Percentiles rank a stretch among this genome's conserved stretches.
These are phyloP conservation scores for Blennius ocellaris DNA, from an alignment of 2,113 vertebrate genomes.

Conservation along the genomic window DNA sequence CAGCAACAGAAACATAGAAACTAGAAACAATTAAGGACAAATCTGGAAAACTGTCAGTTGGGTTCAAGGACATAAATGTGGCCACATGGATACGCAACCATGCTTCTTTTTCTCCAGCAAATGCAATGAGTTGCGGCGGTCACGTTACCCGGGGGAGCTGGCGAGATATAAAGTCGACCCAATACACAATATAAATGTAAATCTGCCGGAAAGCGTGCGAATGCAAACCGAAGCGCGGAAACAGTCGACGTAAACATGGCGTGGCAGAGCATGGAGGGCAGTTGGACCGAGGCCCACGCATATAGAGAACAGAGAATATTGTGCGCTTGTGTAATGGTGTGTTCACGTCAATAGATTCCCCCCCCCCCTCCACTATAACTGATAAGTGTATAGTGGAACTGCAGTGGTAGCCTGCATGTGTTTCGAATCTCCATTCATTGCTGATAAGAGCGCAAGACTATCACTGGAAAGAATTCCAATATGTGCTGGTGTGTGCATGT, in stretches of 20 bases:
- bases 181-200: conserved; percentile 68
- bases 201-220: conserved; percentile 19
- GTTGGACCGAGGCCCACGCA: background rate
- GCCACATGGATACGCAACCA: conserved; percentile 2
- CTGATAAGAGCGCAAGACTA: background rate
- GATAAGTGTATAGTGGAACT: background rate
- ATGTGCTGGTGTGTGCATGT: background rate
- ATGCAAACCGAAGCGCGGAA: conserved; percentile 15
- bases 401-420: conserved; percentile 7
- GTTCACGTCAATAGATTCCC: background rate
- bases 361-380: background rate
- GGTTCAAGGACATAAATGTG: background rate
- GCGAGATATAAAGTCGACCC: conserved; percentile 8
- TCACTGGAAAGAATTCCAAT: conserved; percentile 5
- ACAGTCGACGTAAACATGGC: background rate
- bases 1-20: conserved; percentile 58
- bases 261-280: conserved; percentile 7
- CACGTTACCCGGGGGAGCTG: background rate
- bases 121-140: conserved; percentile 16
- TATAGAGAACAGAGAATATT: background rate
- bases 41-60: background rate
- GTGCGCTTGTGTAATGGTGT: background rate
- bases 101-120: conserved; percentile 7
- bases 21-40: background rate
- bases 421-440: conserved; percentile 29